Conservation (phyloP, 2,797 vertebrate species). For the Cynodonichthys magdalenae region DNA sequence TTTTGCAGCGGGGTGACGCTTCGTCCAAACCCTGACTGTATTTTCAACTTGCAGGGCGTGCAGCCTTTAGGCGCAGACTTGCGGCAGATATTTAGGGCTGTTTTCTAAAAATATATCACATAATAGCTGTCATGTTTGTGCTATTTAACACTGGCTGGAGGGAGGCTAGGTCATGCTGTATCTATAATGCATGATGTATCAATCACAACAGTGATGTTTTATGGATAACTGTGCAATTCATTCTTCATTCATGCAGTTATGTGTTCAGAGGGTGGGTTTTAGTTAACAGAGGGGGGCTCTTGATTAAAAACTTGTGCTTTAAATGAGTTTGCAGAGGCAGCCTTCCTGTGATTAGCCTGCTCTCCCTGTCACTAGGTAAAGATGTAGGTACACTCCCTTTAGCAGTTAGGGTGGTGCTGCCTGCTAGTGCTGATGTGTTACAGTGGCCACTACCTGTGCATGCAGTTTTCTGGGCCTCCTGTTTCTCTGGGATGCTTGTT, state of each 20-base stretch:
- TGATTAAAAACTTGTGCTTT: slow-evolving; percentile 39
- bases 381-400: slow-evolving; percentile 71
- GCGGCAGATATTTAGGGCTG: too few species aligned
- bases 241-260: slow-evolving; percentile 67
- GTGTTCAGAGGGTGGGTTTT: not conserved
- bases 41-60: slow-evolving; percentile 63
- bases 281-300: slow-evolving; percentile 22
- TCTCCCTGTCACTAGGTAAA: slow-evolving; percentile 75
- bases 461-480: slow-evolving; percentile 57
- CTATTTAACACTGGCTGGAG: slow-evolving; percentile 51
- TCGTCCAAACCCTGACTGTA: slow-evolving; percentile 55
- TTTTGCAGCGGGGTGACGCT: slow-evolving; percentile 52
- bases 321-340: slow-evolving; percentile 48
- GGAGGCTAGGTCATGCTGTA: slow-evolving; percentile 62
- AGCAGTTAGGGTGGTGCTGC: slow-evolving; percentile 73
- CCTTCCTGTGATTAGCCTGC: slow-evolving; percentile 32
- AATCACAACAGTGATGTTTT: slow-evolving; percentile 59
- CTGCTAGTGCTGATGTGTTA: slow-evolving; percentile 71
- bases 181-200: slow-evolving; percentile 40
- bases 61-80: slow-evolving; percentile 16
- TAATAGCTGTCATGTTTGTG: slow-evolving; percentile 57
- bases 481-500: not conserved
- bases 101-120: slow-evolving; percentile 45
- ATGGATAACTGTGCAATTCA: slow-evolving; percentile 66
- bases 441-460: slow-evolving; percentile 77